Evolutionary conservation across 2,888 invertebrate genomes (phyloP), one percentile per base, ranked within the genome.

Genomic region (Nemapogon koenigi): DNA sequence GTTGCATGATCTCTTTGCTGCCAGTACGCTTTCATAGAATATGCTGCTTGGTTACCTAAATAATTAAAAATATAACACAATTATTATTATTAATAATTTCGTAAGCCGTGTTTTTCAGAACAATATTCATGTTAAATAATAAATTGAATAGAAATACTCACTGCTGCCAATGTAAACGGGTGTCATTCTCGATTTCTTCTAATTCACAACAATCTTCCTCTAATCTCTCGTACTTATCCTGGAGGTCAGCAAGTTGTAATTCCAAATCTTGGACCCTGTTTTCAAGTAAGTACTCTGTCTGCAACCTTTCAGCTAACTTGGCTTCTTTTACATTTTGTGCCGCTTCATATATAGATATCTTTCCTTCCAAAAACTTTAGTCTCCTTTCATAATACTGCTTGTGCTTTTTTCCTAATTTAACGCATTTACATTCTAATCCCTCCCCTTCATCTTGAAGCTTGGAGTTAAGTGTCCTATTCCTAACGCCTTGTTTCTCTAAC

Each of bases 141-240:
- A n/a, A n/a, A n/a, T n/a, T n/a, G 4, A 28, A n/a, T 28, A 3
- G 3, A 2, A 13, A 35, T 18, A 41, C 78, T 67, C 52, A 80
- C 80, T 82, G 79, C 55, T 84, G 83, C 69, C 81, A 83, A 58
- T 81, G 79, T 47, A 83, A 63, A 49, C 84, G 68, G n/a, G 87
- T 86, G 51, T 88, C 88, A 71, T 88, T 88, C 65, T 88, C 88
- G 17, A 87, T 86, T 62, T 88, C 88, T 64, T 88, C 88, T 44
- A 88, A 76, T 61, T 89, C 88, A 55, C 87, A 86, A 59, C 85
- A 83, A 54, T 88, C 87, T 57, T 88, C 88, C 54, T 88, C 88
- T 48, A 88, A 64, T 48, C 75, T 70, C 40, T 82, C 80, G 60
- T 87, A 86, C 50, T 86, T 84, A 32, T 82, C 78, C 52, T 84